Percentiles rank a stretch among this genome's conserved stretches.
phyloP scores from a whole-genome alignment of 92 coral and sea anemone genomes.

The Isaurus tuberculatus region DNA sequence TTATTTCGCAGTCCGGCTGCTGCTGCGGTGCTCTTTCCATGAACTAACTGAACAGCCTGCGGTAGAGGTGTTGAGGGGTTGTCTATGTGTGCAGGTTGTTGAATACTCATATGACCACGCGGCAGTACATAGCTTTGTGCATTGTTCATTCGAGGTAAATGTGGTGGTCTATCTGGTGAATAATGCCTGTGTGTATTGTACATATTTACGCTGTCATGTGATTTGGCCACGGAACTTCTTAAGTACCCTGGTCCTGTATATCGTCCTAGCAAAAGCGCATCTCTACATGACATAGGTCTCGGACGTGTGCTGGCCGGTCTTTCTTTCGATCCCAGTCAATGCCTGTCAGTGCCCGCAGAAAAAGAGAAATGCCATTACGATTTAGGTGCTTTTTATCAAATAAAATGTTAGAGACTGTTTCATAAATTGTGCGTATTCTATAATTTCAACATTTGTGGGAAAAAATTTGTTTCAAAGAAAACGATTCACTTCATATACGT shows the following conservation, averaged over 20 bases:
- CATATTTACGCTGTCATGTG: background rate
- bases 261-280: background rate
- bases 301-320: background rate
- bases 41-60: background rate
- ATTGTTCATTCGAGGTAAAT: background rate
- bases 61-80: background rate
- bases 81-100: background rate
- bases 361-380: constrained; percentile 20
- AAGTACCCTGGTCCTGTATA: constrained; percentile 1
- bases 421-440: constrained; percentile 10
- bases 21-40: background rate
- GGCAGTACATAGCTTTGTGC: background rate
- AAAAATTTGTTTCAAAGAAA: background rate
- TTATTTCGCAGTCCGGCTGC: background rate
- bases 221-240: background rate
- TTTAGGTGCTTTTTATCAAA: constrained; percentile 16
- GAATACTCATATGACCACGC: background rate
- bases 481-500: background rate
- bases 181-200: background rate
- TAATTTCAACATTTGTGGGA: background rate
- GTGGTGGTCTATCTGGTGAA: background rate
- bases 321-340: constrained; percentile 2
- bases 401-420: background rate
- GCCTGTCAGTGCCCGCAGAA: constrained; percentile 4
- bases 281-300: constrained; percentile 9